These are phyloP conservation scores for Mercenaria mercenaria DNA, from an alignment of 1,140 invertebrate species.

Conservation along the genomic window DNA sequence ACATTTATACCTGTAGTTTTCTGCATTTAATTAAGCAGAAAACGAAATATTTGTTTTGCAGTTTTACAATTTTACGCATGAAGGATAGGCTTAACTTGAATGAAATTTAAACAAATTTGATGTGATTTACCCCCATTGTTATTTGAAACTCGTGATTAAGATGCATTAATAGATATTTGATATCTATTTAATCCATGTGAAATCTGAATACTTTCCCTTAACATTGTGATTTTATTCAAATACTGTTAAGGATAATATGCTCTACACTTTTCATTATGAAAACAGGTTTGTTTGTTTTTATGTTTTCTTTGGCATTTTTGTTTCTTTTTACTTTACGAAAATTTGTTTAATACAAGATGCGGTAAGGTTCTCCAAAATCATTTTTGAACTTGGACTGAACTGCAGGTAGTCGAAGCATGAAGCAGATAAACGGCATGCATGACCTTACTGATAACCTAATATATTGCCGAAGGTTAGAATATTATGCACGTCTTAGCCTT, in stretches of 20 bases:
- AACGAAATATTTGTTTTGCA: constrained; percentile 1
- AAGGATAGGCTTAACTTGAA: neutral
- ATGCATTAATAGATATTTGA: neutral
- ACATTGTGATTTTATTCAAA: neutral
- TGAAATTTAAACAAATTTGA: neutral
- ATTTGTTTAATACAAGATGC: too few relatives aligned
- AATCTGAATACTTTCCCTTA: neutral
- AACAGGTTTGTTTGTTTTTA: neutral
- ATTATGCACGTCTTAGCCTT: too few relatives aligned
- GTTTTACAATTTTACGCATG: neutral
- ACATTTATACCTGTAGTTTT: neutral
- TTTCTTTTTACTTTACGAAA: too few relatives aligned
- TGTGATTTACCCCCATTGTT: neutral
- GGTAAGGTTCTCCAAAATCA: too few relatives aligned
- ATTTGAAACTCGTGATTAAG: neutral
- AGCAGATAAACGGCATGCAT: too few relatives aligned
- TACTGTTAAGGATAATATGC: too few relatives aligned
- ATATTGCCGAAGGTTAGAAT: too few relatives aligned
- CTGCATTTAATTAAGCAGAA: neutral
- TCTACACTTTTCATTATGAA: neutral
- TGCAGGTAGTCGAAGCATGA: too few relatives aligned
- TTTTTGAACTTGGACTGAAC: too few relatives aligned
- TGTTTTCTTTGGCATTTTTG: too few relatives aligned
- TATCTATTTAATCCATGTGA: neutral
- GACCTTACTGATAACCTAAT: too few relatives aligned